phyloP scores from a whole-genome alignment of 2,113 vertebrate genomes.

The Lepus timidus region DNA sequence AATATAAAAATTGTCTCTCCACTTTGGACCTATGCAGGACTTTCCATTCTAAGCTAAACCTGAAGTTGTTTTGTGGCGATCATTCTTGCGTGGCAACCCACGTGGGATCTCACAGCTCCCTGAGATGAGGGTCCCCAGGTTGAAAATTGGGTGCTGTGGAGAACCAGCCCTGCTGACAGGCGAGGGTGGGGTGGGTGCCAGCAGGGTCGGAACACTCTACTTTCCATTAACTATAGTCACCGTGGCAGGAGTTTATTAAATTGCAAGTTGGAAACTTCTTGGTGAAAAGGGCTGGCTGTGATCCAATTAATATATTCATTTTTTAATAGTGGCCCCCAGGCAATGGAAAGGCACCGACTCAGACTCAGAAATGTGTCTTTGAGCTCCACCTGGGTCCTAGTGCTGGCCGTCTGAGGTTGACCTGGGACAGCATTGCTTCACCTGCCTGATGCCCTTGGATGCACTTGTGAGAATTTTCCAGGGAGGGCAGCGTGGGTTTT shows the following conservation, averaged over 20 bases:
- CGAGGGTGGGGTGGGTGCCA: neutral
- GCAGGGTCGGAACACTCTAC: neutral
- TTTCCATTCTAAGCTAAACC: neutral
- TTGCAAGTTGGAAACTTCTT: constrained; percentile 46
- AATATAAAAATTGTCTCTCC: neutral
- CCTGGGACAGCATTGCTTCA: neutral
- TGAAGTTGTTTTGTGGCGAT: neutral
- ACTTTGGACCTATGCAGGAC: neutral
- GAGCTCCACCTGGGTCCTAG: neutral
- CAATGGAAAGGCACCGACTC: neutral
- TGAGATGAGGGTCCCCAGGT: neutral
- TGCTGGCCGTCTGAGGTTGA: neutral
- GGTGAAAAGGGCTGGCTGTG: constrained; percentile 58
- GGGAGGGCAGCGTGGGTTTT: neutral
- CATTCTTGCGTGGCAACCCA: neutral
- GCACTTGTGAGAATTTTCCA: constrained; percentile 26
- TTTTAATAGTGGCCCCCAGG: constrained; percentile 16
- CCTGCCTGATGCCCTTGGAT: neutral
- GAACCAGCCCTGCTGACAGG: neutral
- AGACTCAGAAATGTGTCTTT: neutral
- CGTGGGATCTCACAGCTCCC: neutral
- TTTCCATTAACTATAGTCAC: constrained; percentile 60
- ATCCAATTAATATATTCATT: constrained; percentile 62
- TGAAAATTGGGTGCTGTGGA: neutral
- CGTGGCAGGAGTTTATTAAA: constrained; percentile 58